These are phyloP conservation scores for Drosophila prolongata DNA, from an alignment of 2,888 invertebrate species.

Conservation along the genomic window DNA sequence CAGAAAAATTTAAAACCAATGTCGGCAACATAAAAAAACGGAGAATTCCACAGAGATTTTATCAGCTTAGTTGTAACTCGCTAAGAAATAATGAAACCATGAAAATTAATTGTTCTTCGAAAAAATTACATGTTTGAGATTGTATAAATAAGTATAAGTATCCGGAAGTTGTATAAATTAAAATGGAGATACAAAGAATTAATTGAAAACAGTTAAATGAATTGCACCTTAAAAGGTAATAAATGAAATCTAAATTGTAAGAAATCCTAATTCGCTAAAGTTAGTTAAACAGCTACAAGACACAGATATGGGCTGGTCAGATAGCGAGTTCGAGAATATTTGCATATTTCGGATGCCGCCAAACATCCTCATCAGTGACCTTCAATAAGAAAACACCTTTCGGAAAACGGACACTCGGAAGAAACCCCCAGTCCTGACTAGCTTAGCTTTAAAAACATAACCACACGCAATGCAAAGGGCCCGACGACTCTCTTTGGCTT, in stretches of 20 bases:
- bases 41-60: not conserved
- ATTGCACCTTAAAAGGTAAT: too few species aligned
- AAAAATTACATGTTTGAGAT: conserved; percentile 1
- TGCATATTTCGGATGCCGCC: conserved; percentile 37
- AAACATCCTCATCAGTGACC: conserved; percentile 42
- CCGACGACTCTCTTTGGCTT: conserved; percentile 28
- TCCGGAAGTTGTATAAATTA: not conserved
- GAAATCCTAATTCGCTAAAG: too few species aligned
- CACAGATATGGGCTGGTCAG: conserved; percentile 1
- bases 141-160: too few species aligned
- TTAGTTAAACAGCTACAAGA: not conserved
- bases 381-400: conserved; percentile 1
- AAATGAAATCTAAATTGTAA: too few species aligned
- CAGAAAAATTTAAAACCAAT: not conserved
- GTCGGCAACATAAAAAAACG: not conserved
- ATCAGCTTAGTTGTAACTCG: not conserved
- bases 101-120: not conserved
- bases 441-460: conserved; percentile 5
- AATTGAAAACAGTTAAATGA: too few species aligned
- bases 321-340: not conserved
- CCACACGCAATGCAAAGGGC: conserved; percentile 26
- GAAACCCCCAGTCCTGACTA: conserved; percentile 6
- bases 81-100: conserved; percentile 7
- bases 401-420: conserved; percentile 20
- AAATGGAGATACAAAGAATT: too few species aligned